Base-by-base conservation (phyloP, 2,113 vertebrate genomes). In the Coryphaenoides rupestris region DNA sequence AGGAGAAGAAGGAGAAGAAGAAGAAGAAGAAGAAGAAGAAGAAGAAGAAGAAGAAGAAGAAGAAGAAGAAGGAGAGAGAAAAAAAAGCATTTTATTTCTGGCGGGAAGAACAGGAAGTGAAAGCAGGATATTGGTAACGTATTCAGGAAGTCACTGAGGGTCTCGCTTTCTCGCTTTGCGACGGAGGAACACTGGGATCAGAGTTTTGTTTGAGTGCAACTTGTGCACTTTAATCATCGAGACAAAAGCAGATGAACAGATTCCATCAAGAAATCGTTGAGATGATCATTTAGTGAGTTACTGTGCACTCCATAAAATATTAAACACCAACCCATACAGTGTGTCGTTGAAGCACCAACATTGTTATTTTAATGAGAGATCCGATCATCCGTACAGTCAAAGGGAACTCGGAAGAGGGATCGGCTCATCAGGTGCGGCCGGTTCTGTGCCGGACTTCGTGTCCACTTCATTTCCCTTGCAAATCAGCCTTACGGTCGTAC, bases 401-500 rank as follows among this genome's bases (percentile, higher is more conserved):
- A 19, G 62, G 58, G 21, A 58, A 52, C 5, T 19, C 40, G 21
- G 19, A 28, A 55, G 61, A 67, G 72, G 24, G n/a, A n/a, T 55
- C 67, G 4, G 28, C 46, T 55, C 22, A 69, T 79, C 28, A 68
- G 72, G 70, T 72, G 68, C 62, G 70, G 57, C 62, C 62, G 58
- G 71, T 40, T 55, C 66, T 65, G 60, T 24, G 62, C 45, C 33
- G 64, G 63, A 70, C 68, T 87, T 89, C 80, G 72, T 88, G 79
- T 83, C 84, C 70, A 84, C 84, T 54, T 58, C n/a, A 87, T 92
- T 93, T 93, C 89, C 79, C 87, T 91, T 90, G 88, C 90, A 93
- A 91, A 92, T 89, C 83, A 78, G 76, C 76, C 57, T 72, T 52
- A 0, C 2, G 75, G 83, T 83, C 89, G 84, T 45, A 17, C 47